phyloP scores from a whole-genome alignment of 1,140 invertebrate genomes.

The Latrodectus geometricus region DNA sequence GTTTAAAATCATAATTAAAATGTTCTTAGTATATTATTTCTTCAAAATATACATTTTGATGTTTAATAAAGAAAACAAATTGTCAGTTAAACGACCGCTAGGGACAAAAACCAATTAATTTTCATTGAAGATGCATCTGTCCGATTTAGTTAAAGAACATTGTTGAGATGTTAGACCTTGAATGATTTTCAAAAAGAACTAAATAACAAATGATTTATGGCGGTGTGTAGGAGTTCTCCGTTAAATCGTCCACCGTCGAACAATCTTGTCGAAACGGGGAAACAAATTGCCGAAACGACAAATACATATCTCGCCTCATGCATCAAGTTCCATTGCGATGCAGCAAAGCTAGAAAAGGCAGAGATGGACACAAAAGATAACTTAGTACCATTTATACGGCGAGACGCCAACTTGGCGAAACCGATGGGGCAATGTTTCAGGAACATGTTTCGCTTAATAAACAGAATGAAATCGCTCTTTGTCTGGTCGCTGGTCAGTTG shows the following conservation, averaged over 20 bases:
- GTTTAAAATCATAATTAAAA: too few relatives aligned
- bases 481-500: slow-evolving; percentile 27
- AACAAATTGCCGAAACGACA: slow-evolving; percentile 42
- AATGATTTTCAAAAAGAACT: background rate
- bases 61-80: background rate
- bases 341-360: background rate
- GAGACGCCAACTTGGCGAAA: slow-evolving; percentile 24
- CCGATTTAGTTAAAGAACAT: background rate
- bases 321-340: slow-evolving; percentile 26
- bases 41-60: background rate
- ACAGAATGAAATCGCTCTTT: slow-evolving; percentile 17
- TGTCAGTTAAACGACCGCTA: background rate
- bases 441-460: slow-evolving; percentile 9
- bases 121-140: background rate
- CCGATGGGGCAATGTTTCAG: slow-evolving; percentile 22
- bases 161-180: background rate
- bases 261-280: background rate
- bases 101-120: background rate
- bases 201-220: background rate
- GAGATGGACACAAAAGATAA: slow-evolving; percentile 26
- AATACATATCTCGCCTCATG: slow-evolving; percentile 37
- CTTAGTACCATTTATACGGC: slow-evolving; percentile 21
- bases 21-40: too few relatives aligned
- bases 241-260: background rate
- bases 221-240: background rate